phyloP scores from a whole-genome alignment of 2,888 invertebrate genomes.

The Leptinotarsa juncta region DNA sequence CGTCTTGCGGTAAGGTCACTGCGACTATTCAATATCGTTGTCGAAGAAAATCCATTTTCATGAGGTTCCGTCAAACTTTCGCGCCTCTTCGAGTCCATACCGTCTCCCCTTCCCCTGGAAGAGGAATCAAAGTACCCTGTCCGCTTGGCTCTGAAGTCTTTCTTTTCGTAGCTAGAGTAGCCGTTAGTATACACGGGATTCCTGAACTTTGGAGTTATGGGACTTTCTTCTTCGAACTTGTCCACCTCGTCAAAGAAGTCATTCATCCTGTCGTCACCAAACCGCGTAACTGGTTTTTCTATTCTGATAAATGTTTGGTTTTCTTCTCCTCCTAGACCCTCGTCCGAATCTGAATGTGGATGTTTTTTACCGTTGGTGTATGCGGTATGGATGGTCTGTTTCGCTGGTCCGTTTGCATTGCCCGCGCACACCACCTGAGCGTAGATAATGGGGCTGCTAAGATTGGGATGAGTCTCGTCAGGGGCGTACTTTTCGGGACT shows the following conservation, averaged over 20 bases:
- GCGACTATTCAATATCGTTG: constrained; percentile 57
- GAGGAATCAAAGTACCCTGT: constrained; percentile 66
- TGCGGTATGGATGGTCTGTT: constrained; percentile 70
- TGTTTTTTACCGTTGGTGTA: constrained; percentile 66
- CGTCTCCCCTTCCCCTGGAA: constrained; percentile 74
- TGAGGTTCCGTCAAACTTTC: constrained; percentile 64
- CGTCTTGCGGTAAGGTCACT: constrained; percentile 78
- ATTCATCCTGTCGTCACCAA: constrained; percentile 63
- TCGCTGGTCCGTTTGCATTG: constrained; percentile 57
- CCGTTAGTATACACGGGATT: constrained; percentile 68
- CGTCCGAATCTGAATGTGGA: constrained; percentile 80
- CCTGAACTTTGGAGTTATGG: constrained; percentile 74
- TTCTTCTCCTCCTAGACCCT: constrained; percentile 82
- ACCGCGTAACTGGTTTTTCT: constrained; percentile 60
- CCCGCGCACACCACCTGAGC: constrained; percentile 77
- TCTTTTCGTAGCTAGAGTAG: constrained; percentile 69
- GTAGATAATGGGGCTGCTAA: constrained; percentile 75
- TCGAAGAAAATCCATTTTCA: constrained; percentile 51
- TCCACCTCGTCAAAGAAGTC: constrained; percentile 60
- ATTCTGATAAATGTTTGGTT: constrained; percentile 60
- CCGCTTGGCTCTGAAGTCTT: constrained; percentile 59
- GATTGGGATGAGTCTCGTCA: constrained; percentile 57
- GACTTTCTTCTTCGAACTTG: constrained; percentile 65
- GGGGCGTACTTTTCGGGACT: constrained; percentile 64
- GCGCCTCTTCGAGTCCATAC: constrained; percentile 74